Conservation (phyloP, 2,797 vertebrate genomes). For the Sebastiscus albofasciatus region DNA sequence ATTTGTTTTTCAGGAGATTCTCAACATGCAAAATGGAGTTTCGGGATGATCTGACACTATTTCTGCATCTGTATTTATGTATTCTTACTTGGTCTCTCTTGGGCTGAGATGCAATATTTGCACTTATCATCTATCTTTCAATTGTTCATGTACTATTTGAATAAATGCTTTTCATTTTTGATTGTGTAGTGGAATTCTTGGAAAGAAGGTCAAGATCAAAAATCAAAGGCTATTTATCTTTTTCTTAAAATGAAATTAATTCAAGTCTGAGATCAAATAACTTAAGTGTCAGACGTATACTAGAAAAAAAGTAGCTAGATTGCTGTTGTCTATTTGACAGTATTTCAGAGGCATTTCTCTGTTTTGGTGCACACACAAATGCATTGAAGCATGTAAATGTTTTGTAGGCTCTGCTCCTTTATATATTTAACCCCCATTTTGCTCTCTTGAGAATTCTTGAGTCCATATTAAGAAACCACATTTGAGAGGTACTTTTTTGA, state of each 20-base stretch:
- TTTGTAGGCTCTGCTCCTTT: neutral
- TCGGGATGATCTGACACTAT: conserved; percentile 28
- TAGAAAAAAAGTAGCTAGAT: neutral
- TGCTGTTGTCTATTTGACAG: neutral
- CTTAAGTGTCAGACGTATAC: neutral
- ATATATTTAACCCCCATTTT: neutral
- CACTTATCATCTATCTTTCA: conserved; percentile 31
- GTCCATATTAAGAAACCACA: neutral
- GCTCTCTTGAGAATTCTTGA: neutral
- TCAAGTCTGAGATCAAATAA: neutral
- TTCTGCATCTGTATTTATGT: conserved; percentile 10
- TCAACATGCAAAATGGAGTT: conserved; percentile 50
- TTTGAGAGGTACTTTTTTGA: neutral
- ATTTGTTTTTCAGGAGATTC: conserved; percentile 68
- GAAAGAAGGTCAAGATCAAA: neutral
- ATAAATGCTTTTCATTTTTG: conserved; percentile 27
- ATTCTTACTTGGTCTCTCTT: conserved; percentile 9
- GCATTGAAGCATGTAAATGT: neutral
- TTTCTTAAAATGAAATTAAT: neutral
- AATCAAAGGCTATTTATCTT: neutral
- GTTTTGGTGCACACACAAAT: neutral
- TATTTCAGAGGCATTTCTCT: neutral
- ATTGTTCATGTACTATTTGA: conserved; percentile 23
- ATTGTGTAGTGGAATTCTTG: neutral
- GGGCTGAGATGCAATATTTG: conserved; percentile 49